Conservation (phyloP, 2,113 vertebrate genomes). For the Phainopepla nitens region DNA sequence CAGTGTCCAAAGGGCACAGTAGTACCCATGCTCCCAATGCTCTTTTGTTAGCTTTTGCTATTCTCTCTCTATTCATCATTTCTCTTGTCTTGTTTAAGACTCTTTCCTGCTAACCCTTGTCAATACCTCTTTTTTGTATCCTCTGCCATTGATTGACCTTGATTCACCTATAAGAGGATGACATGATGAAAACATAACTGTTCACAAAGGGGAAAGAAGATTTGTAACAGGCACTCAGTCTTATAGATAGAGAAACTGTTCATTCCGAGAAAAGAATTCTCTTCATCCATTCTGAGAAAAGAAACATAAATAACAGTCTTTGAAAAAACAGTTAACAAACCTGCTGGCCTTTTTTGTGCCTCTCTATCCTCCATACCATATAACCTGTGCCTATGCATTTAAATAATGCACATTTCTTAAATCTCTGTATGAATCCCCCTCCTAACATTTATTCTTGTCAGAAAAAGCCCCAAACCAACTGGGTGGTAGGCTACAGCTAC, state of each 20-base stretch:
- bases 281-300: not conserved
- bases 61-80: not conserved
- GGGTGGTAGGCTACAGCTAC: not conserved
- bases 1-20: not conserved
- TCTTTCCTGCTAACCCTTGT: not conserved
- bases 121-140: not conserved
- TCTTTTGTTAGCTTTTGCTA: not conserved
- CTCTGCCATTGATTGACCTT: not conserved
- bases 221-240: not conserved
- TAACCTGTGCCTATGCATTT: not conserved
- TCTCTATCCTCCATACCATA: not conserved
- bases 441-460: not conserved
- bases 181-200: not conserved
- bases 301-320: not conserved
- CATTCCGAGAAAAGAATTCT: not conserved
- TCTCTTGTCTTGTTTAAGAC: not conserved
- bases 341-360: not conserved
- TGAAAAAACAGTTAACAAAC: not conserved
- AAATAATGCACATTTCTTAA: not conserved
- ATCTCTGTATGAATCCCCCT: not conserved
- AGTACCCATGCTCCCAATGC: not conserved
- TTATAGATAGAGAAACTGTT: not conserved
- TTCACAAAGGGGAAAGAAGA: not conserved
- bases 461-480: not conserved
- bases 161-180: not conserved